Conservation (phyloP, 2,113 vertebrate genomes). For the Formicarius rufipectus region DNA sequence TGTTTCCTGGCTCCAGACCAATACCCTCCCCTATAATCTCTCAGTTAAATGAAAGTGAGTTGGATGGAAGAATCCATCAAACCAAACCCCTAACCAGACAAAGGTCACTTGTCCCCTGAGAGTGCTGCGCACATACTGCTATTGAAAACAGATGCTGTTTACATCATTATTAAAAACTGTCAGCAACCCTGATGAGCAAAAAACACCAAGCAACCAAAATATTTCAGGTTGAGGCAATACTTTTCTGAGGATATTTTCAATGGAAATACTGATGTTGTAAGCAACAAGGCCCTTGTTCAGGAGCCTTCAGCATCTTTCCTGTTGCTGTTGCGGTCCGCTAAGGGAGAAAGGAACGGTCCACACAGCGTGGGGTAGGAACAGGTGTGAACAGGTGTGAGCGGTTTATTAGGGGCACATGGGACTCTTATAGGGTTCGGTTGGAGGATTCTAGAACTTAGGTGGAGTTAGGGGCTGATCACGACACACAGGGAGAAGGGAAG, state of each 20-base stretch:
- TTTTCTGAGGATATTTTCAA: neutral
- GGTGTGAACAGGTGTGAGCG: too few species aligned
- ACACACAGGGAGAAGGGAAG: too few species aligned
- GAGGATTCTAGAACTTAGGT: too few species aligned
- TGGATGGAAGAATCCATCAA: neutral
- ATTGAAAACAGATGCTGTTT: neutral
- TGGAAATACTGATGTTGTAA: neutral
- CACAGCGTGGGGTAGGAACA: too few species aligned
- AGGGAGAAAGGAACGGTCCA: too few species aligned
- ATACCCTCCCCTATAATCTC: neutral
- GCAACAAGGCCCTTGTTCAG: fast-evolving
- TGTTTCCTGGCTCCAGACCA: neutral
- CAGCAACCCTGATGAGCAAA: neutral
- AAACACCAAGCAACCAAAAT: neutral
- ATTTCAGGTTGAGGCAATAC: neutral
- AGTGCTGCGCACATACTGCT: neutral
- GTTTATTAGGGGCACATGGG: too few species aligned
- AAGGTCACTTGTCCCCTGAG: neutral
- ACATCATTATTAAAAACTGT: neutral
- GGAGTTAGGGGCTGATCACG: too few species aligned
- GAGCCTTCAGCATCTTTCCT: neutral
- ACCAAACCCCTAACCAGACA: neutral
- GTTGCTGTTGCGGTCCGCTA: too few species aligned
- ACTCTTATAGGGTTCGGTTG: too few species aligned
- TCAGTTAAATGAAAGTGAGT: neutral